These are phyloP conservation scores for Daktulosphaira vitifoliae DNA, from an alignment of 1,140 invertebrate species.

Conservation along the genomic window DNA sequence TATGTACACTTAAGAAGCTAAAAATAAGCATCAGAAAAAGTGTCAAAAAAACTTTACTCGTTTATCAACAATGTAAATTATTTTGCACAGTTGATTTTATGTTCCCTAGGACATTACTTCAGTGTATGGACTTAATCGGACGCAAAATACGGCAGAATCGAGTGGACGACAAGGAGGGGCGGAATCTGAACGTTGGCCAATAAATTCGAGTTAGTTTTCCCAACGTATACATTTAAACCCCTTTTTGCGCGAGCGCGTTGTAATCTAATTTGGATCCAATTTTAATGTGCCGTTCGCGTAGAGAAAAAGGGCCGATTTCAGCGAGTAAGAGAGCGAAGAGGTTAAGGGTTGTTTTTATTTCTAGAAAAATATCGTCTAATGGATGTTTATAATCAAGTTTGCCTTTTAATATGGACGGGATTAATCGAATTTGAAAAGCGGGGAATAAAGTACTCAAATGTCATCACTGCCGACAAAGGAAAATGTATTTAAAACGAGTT, in stretches of 20 bases:
- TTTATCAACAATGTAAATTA: too few relatives aligned
- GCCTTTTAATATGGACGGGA: conserved; percentile 12
- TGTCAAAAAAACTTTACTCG: too few relatives aligned
- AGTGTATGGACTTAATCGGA: not conserved
- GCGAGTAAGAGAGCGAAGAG: too few relatives aligned
- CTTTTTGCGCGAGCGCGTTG: not conserved
- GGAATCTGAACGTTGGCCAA: not conserved
- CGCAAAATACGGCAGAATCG: not conserved
- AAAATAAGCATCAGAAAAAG: too few relatives aligned
- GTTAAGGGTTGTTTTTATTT: not conserved
- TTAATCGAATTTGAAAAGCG: not conserved
- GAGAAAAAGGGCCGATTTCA: not conserved
- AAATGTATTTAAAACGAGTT: conserved; percentile 1
- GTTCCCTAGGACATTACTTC: not conserved
- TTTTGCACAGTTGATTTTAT: too few relatives aligned
- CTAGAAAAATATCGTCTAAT: conserved; percentile 11
- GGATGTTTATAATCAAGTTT: conserved; percentile 30
- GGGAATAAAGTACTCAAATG: not conserved
- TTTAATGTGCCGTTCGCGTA: not conserved
- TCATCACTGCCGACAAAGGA: not conserved
- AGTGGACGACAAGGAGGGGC: not conserved
- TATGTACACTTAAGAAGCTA: too few relatives aligned
- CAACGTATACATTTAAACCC: not conserved
- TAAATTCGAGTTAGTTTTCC: conserved; percentile 12
- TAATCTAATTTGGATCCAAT: conserved; percentile 29